Evolutionary conservation across 2,888 invertebrate genomes (phyloP), one percentile per base, ranked within the genome.

Genomic region (Pemphredon lugubris): DNA sequence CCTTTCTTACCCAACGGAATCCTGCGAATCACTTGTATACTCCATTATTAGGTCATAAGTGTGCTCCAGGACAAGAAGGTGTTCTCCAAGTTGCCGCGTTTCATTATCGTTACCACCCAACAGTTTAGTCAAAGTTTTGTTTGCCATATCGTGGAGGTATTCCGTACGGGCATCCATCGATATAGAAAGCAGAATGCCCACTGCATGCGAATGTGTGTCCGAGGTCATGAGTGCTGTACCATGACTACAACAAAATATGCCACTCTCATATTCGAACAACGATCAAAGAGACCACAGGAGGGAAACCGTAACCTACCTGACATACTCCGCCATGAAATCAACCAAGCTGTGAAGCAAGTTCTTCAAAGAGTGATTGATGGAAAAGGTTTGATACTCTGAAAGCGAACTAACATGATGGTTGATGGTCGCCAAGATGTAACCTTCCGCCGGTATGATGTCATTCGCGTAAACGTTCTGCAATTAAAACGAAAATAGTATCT

Each of bases 391-490:
- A 80, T 92, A 91, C 81, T 93, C 91, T 7, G 94, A 94, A 11
- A 95, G 89, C 0, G 93, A 92, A 42, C 92, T 92, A 58, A 94
- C 91, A 83, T 95, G 94, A 21, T 93, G 92, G 73, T 92, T 92
- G 32, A 96, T 93, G 3, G 96, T 93, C 57, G 93, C 93, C n/a
- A 96, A 91, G 1, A 96, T 93, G 77, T 95, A 96, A 82, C 94
- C 96, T 87, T 97, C 96, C 0, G 95, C 94, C 11, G 96, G 96
- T 74, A 96, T 94, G 34, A 95, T 93, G 86, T 96, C 96, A 72
- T 93, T 93, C 34, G 94, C 92, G 90, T 94, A 95, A 16, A 93
- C 93, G 30, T 93, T 92, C 95, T 95, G 90, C 64, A 23, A 16
- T 58, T 6, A 54, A 37, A 14, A n/a, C n/a, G n/a, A n/a, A n/a